Evolutionary conservation across 2,797 vertebrate genomes (phyloP).

Genomic region (Cheirogaleus major): DNA sequence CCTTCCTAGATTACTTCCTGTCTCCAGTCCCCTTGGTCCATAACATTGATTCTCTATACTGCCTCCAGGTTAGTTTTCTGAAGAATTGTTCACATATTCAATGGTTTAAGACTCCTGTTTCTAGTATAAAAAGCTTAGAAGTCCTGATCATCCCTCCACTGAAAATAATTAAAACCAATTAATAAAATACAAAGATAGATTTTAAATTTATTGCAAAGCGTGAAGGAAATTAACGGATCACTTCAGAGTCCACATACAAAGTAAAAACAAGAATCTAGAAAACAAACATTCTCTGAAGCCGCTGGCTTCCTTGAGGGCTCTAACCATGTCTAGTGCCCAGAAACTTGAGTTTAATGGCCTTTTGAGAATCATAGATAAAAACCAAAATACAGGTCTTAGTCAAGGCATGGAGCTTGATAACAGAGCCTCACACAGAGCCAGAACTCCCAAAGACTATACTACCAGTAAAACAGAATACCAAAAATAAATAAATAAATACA

Average conservation of each 20-base stretch:
- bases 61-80: background rate
- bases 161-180: background rate
- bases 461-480: background rate
- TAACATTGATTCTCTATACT: background rate
- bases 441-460: background rate
- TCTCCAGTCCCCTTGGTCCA: background rate
- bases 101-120: background rate
- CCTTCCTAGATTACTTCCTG: background rate
- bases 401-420: background rate
- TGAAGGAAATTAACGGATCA: background rate
- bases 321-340: background rate
- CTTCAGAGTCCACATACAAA: background rate
- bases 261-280: background rate
- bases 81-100: background rate
- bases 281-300: background rate
- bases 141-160: background rate
- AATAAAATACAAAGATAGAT: constrained; percentile 14
- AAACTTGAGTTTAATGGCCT: background rate
- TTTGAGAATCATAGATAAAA: background rate
- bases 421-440: background rate
- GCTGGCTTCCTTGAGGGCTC: background rate
- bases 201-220: constrained; percentile 2
- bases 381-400: background rate
- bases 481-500: background rate
- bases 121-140: background rate